Evolutionary conservation across 2,888 invertebrate species (phyloP).

Genomic region (Parnassius mnemosyne): DNA sequence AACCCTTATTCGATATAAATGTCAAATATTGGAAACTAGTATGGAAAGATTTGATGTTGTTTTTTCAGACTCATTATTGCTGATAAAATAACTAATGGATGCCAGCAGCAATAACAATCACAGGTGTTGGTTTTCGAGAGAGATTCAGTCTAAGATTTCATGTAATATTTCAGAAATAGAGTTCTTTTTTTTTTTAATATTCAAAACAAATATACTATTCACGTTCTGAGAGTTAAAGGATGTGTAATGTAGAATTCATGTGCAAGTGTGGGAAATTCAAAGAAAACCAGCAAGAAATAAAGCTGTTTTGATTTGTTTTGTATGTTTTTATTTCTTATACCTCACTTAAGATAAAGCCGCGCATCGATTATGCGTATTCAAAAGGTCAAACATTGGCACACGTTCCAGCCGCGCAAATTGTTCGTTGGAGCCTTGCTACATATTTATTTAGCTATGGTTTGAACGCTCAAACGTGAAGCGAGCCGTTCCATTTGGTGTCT

Average conservation of each 20-base stretch:
- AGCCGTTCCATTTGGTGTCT: too few relatives aligned
- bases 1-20: constrained; percentile 23
- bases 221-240: constrained; percentile 33
- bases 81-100: constrained; percentile 40
- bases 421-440: too few relatives aligned
- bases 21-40: constrained; percentile 32
- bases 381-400: too few relatives aligned
- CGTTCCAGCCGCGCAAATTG: too few relatives aligned
- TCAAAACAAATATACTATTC: constrained; percentile 29
- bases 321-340: constrained; percentile 47
- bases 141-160: constrained; percentile 10
- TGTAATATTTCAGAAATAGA: constrained; percentile 6
- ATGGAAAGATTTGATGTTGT: constrained; percentile 32
- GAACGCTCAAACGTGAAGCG: too few relatives aligned
- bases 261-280: constrained; percentile 64
- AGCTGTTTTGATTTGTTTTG: constrained; percentile 78
- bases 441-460: too few relatives aligned
- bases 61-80: constrained; percentile 41
- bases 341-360: too few relatives aligned
- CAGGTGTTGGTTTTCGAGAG: constrained; percentile 23
- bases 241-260: constrained; percentile 55
- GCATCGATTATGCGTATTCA: too few relatives aligned
- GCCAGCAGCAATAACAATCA: constrained; percentile 41
- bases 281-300: constrained; percentile 73
- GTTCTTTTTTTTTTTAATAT: constrained; percentile 5